phyloP scores from a whole-genome alignment of 2,113 vertebrate genomes.

The Gambusia affinis region DNA sequence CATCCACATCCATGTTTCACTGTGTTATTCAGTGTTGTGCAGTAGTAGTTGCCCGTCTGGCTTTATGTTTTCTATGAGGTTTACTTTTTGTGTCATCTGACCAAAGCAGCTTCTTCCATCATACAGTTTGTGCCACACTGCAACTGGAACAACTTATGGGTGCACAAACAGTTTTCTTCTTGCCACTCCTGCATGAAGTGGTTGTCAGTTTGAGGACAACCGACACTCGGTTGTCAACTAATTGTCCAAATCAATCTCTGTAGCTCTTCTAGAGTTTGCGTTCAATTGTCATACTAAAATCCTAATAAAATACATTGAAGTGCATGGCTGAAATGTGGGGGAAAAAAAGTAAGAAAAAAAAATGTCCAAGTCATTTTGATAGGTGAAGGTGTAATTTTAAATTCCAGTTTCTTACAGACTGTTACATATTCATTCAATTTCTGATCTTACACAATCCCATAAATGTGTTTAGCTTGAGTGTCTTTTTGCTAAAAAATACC shows the following conservation, averaged over 20 bases:
- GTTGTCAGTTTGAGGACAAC: too few relatives aligned
- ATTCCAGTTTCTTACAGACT: not conserved
- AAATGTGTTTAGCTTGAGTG: slow-evolving; percentile 1
- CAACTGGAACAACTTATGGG: not conserved
- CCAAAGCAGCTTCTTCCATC: not conserved
- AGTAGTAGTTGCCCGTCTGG: not conserved
- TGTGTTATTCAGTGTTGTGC: not conserved
- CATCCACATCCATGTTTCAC: not conserved
- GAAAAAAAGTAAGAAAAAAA: not conserved
- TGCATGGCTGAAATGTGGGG: too few relatives aligned
- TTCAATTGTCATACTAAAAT: not conserved
- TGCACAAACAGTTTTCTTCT: too few relatives aligned
- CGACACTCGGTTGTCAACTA: too few relatives aligned
- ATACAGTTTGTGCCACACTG: not conserved
- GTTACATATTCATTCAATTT: not conserved
- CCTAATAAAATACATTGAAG: not conserved
- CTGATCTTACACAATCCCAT: not conserved
- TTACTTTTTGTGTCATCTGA: too few relatives aligned
- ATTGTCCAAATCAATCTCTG: too few relatives aligned
- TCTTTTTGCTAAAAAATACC: slow-evolving; percentile 53
- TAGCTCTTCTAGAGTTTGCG: too few relatives aligned
- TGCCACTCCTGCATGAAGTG: too few relatives aligned
- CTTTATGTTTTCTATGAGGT: too few relatives aligned
- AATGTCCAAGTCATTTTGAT: not conserved
- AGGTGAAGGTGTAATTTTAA: not conserved